Base-by-base conservation (phyloP, 2,797 vertebrate genomes). In the Phoxinus dragarum region DNA sequence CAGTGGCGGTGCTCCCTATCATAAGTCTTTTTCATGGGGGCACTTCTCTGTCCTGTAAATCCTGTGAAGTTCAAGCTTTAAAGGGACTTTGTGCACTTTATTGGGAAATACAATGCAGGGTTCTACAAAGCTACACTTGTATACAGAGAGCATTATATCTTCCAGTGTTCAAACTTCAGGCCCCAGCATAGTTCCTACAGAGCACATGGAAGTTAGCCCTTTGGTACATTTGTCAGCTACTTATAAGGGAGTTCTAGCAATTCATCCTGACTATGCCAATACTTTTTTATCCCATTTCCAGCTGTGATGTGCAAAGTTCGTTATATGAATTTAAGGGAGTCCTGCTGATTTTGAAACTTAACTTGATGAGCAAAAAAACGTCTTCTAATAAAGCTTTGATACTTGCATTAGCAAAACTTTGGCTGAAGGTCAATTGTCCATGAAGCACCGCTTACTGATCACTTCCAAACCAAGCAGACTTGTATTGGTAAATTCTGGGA, bases 11-110 rank as follows among this genome's bases (percentile, higher is more conserved):
- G 67, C 86, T 75, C 42, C 64, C 54, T 52, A 88, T 85, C 90
- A 17, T 94, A 93, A 94, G 90, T 95, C 93, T 94, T 91, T 90
- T 88, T 86, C 82, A 93, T 84, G 90, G 89, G 83, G 87, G 88
- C 90, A 84, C 91, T 93, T 92, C 76, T 93, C 89, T 90, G 92
- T 94, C 90, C 89, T 84, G 87, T 93, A 92, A 92, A 92, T 88
- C 86, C 91, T 95, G 94, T 95, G 93, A 95, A 93, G 93, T 91
- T 14, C 49, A 90, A 88, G 86, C 68, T 82, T 59, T 89, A 89
- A 82, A 90, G 80, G 27, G 80, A 89, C 88, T 75, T 76, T 31
- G 74, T 86, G 85, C 31, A 73, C 31, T 91, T 94, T 92, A 91
- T 91, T 81, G 86, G 90, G 90, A 91, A 92, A 92, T 90, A 89